Evolutionary conservation across 1,140 invertebrate species (phyloP), one percentile per base, ranked within the genome.

Genomic region (Spodoptera litura): DNA sequence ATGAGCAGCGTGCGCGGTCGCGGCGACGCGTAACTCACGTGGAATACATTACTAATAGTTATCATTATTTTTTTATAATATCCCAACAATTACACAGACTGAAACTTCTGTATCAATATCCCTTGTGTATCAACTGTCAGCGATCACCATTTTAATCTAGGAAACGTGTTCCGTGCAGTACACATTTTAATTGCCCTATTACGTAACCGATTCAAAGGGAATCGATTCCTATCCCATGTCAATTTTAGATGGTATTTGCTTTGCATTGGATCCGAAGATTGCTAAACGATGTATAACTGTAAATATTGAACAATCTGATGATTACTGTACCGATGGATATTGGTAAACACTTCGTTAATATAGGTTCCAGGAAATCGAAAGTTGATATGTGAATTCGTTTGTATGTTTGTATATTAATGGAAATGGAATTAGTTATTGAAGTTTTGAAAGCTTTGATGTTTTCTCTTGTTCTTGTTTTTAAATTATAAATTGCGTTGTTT

Each of bases 101-200:
- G 11, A 15, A 27, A 2, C 66, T 70, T 70, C 66, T 70, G 66
- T 6, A 27, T 70, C 6, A 4, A 31, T 53, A 12, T 70, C 12
- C n/a, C 27, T 25, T 6, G 31, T 76, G 53, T 20, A 53, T 31
- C 27, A 52, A 75, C 66, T 78, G 78, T 78, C 78, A 78, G 64
- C 78, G 78, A 78, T 78, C 78, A 71, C 78, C 58, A 73, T 78
- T 78, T 78, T 78, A 78, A 78, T 78, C 78, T 78, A 78, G 56
- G 5, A 59, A 71, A 56, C 66, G 59, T 72, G 51, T 72, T 62
- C 68, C 51, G 59, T 13, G 66, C 66, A 31, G 56, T 49, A 61
- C 72, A 72, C 58, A 72, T 72, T 78, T 72, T 72, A 72, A 78
- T 72, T 71, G 20, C 56, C 53, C 55, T 55, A 78, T 72, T 78